Evolutionary conservation across 2,888 invertebrate genomes (phyloP).

Genomic region (Lutraria lutraria): DNA sequence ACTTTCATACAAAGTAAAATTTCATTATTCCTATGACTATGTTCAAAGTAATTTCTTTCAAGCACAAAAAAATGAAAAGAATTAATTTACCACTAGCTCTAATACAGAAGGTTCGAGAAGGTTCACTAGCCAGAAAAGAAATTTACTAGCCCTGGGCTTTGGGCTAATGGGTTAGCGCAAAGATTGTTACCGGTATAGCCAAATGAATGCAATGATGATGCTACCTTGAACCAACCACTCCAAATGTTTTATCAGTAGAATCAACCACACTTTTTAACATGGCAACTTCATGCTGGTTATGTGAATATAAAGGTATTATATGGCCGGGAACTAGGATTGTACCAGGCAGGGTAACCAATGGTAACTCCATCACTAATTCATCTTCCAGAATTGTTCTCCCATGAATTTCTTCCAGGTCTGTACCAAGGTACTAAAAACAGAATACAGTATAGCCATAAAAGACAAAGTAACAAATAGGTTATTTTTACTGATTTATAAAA

Average conservation of each 20-base stretch:
- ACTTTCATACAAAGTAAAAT: no score
- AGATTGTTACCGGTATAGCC: background rate
- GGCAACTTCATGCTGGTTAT: constrained; percentile 88
- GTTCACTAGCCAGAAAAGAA: no score
- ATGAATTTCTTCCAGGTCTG: constrained; percentile 89
- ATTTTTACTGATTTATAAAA: no score
- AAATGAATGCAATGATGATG: background rate
- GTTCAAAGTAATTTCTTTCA: no score
- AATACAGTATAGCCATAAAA: background rate
- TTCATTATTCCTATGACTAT: no score
- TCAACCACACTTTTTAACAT: constrained; percentile 89
- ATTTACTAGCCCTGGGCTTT: no score
- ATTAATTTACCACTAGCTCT: no score
- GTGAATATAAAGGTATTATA: constrained; percentile 91
- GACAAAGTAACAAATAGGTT: no score
- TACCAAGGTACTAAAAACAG: constrained; percentile 89
- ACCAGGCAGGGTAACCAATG: constrained; percentile 89
- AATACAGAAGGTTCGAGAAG: no score
- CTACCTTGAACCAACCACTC: constrained; percentile 88
- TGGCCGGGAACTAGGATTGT: constrained; percentile 93
- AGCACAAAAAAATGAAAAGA: no score
- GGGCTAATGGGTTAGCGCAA: no score
- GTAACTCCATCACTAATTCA: constrained; percentile 87
- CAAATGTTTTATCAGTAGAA: constrained; percentile 89
- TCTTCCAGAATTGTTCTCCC: constrained; percentile 90